Evolutionary conservation across 2,113 vertebrate species (phyloP), one percentile per base, ranked within the genome.

Genomic region (Sakesphorus luctuosus): DNA sequence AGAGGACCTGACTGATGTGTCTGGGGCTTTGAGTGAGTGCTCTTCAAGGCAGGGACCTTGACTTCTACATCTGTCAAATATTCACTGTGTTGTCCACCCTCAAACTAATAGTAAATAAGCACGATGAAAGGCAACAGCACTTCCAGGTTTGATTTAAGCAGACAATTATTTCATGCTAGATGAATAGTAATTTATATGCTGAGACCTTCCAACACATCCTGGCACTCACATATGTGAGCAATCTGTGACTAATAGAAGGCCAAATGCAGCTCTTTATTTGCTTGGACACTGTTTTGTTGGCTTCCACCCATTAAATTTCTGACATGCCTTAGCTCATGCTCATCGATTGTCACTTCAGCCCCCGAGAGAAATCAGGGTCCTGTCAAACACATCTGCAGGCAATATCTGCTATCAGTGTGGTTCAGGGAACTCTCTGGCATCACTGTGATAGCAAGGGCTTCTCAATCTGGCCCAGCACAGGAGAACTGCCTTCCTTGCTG

Each of bases 191-290:
- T 94, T 94, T 94, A 36, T 82, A 43, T 82, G 90, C 83, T 66
- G 83, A 94, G 80, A 91, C 84, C 80, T 96, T 79, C 94, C 73
- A 92, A 50, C 61, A 81, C 53, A 89, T 95, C 67, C 69, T 96
- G 88, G 92, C 84, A 69, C 56, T 93, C 26, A 5, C 14, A 38
- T 69, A 79, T 89, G 68, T 93, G 88, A 97, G 69, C 90, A 93
- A 66, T 96, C 83, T 94, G 88, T 92, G 90, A 90, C 58, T 89
- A 96, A 95, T 62, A 62, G 92, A 78, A 94, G 86, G 80, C 83
- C 86, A 95, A 44, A 89, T 66, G 49, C 5, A 16, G 86, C n/a
- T 90, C 56, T 72, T 71, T 29, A 58, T 95, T 93, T 90, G 47
- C 86, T 93, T 94, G 86, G 80, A 47, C 58, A 8, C 36, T 81